Evolutionary conservation across 2,888 invertebrate genomes (phyloP).

Genomic region (Drosophila pegasa): DNA sequence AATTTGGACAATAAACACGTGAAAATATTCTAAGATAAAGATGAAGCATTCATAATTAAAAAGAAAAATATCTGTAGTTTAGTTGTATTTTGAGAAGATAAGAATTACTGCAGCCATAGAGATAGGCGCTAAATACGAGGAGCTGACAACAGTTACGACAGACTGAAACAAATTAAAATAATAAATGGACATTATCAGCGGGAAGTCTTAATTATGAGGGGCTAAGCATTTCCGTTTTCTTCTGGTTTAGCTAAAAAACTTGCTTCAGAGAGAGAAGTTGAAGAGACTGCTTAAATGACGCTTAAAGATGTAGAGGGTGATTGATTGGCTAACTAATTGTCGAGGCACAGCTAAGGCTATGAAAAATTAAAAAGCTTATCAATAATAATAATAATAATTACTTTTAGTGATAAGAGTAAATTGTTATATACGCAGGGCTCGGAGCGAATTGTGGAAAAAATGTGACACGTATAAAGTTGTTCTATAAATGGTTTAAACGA

Average conservation of each 20-base stretch:
- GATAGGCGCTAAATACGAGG: slow-evolving; percentile 29
- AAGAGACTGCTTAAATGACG: not conserved
- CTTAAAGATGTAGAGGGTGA: not conserved
- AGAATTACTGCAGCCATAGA: slow-evolving; percentile 13
- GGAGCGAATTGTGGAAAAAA: not conserved
- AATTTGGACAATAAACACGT: slow-evolving; percentile 28
- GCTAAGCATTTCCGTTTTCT: slow-evolving; percentile 22
- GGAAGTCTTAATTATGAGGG: not conserved
- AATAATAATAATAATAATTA: slow-evolving; percentile 10
- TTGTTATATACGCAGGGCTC: not conserved
- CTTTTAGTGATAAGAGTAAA: slow-evolving; percentile 4
- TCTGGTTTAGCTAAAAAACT: not conserved
- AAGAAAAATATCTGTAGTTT: not conserved
- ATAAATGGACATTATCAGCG: not conserved
- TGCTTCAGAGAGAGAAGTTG: not conserved
- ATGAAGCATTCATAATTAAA: not conserved
- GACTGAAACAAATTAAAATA: slow-evolving; percentile 4
- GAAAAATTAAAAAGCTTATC: not conserved
- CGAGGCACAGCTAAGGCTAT: no score
- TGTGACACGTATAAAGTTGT: not conserved
- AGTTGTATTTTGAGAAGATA: slow-evolving; percentile 31
- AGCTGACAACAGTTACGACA: slow-evolving; percentile 7
- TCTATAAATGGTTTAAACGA: no score
- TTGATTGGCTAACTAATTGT: not conserved
- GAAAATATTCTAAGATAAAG: slow-evolving; percentile 8